Base-by-base conservation (phyloP, 37 sponge, comb jelly and placozoan genomes). In the Eunapius fragilis region DNA sequence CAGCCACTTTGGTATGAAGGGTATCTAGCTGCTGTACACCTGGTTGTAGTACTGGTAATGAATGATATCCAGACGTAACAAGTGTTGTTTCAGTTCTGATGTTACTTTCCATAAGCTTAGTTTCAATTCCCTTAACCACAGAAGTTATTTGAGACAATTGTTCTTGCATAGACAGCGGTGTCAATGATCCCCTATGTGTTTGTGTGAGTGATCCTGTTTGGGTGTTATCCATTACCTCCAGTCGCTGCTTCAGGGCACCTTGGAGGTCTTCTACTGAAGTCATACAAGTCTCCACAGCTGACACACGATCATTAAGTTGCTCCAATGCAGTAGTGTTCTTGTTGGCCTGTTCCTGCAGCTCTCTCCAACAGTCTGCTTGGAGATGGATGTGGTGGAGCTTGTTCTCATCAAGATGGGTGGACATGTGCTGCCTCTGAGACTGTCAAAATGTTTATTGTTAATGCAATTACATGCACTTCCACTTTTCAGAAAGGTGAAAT, bases 371-470 rank as follows among this genome's bases (percentile, higher is more conserved):
- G 24, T 83, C 67, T 36, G 84, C 84, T 47, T 84, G 84, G 25
- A 89, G 34, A 14, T 77, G 58, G 6, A 37, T 32, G 69, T 89
- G 89, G 27, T 83, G 47, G 3, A 83, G 13, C 2, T n/a, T 25
- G 35, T 78, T 34, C 73, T 89, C 76, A 23, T 87, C 76, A 34
- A 87, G 7, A 47, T 87, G 88, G 0, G 12, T 22, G 6, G 19
- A 11, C 25, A 82, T 75, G 50, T 87, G 75, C 71, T 82, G 35
- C 34, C 82, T 67, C 0, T 50, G 24, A 37, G 81, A 87, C 87
- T 87, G 38, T 58, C 22, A 58, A 58, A 58, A n/a, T n/a, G n/a
- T n/a, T n/a, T n/a, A n/a, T n/a, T n/a, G n/a, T n/a, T n/a, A n/a
- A n/a, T n/a, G n/a, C n/a, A n/a, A n/a, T n/a, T n/a, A n/a, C n/a